Conservation (phyloP, 2,888 invertebrate genomes). For the Gisinianus flammeolus region DNA sequence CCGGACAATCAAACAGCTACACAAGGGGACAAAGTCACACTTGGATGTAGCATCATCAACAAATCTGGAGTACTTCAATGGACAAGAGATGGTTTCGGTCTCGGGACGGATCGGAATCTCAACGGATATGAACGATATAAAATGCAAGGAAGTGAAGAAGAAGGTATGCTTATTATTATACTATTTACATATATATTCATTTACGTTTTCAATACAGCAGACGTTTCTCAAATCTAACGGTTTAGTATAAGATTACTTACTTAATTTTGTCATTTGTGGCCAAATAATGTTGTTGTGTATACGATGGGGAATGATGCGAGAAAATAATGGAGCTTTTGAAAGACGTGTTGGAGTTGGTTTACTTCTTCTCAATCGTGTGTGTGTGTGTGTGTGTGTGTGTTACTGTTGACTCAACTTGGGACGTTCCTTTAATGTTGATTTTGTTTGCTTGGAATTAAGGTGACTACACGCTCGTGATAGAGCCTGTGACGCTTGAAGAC, state of each 20-base stretch:
- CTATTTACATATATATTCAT: not conserved
- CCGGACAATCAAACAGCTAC: conserved; percentile 90
- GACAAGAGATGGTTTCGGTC: conserved; percentile 96
- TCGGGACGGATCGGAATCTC: conserved; percentile 87
- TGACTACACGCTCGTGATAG: conserved; percentile 89
- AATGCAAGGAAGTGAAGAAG: conserved; percentile 95
- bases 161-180: conserved; percentile 75
- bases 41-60: conserved; percentile 87
- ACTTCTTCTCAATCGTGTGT: not conserved
- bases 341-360: not conserved
- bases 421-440: no score
- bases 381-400: no score
- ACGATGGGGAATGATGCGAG: not conserved
- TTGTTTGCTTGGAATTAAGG: conserved; percentile 65
- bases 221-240: no score
- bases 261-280: conserved; percentile 8
- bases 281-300: not conserved
- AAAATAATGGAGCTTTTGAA: not conserved
- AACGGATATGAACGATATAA: conserved; percentile 91
- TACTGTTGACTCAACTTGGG: no score
- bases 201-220: not conserved
- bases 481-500: conserved; percentile 87
- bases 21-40: conserved; percentile 80
- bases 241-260: no score
- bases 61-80: conserved; percentile 91